These are phyloP conservation scores for Ornithoptera priamus DNA, from an alignment of 2,888 invertebrate species.

Conservation along the genomic window DNA sequence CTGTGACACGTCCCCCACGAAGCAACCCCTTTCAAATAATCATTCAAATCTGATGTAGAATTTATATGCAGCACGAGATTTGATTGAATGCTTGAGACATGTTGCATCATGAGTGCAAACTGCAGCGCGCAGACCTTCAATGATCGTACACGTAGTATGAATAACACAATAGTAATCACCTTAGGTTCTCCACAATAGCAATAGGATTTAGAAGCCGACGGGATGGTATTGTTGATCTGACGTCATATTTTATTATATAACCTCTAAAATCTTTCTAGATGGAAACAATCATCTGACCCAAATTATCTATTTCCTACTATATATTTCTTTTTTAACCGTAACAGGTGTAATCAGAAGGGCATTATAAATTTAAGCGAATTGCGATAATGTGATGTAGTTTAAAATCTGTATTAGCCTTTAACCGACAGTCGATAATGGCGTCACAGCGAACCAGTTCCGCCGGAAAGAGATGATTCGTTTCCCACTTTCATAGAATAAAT, in stretches of 20 bases:
- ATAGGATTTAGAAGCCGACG: slow-evolving; percentile 41
- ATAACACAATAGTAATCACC: slow-evolving; percentile 58
- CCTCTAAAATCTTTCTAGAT: not conserved
- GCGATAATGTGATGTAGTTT: not conserved
- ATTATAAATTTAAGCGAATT: slow-evolving; percentile 25
- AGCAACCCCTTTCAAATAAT: not conserved
- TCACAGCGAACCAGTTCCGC: slow-evolving; percentile 13
- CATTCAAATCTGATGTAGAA: not conserved
- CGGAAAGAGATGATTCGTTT: slow-evolving; percentile 46
- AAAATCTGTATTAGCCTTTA: not conserved
- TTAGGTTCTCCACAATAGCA: slow-evolving; percentile 66
- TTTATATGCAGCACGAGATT: not conserved
- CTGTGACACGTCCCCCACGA: slow-evolving; percentile 1
- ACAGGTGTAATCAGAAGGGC: slow-evolving; percentile 10
- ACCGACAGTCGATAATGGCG: not conserved
- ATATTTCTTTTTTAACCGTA: no score
- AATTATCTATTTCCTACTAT: no score
- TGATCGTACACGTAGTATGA: slow-evolving; percentile 49
- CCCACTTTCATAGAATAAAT: slow-evolving; percentile 53
- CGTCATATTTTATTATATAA: slow-evolving; percentile 8
- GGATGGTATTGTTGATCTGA: slow-evolving; percentile 29
- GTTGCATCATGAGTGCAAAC: no score
- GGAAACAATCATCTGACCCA: no score
- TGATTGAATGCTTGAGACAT: no score
- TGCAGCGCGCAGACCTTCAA: slow-evolving; percentile 11